These are phyloP conservation scores for Fabriciana adippe DNA, from an alignment of 2,888 invertebrate species.

Conservation along the genomic window DNA sequence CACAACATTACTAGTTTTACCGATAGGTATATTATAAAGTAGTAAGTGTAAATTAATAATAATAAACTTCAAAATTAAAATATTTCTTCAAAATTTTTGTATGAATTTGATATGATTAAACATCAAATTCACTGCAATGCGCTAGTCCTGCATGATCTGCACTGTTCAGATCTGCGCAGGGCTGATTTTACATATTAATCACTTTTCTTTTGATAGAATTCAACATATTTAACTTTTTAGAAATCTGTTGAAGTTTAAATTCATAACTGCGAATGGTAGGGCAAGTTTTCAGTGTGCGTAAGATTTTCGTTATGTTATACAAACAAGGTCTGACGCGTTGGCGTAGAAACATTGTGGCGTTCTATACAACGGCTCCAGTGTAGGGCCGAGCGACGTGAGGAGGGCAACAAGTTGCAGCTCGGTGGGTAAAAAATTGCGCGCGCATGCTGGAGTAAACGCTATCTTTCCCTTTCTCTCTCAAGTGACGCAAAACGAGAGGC, in stretches of 20 bases:
- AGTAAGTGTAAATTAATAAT: too few relatives aligned
- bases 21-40: too few relatives aligned
- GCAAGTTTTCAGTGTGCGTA: too few relatives aligned
- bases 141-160: not conserved
- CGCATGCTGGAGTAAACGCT: slow-evolving; percentile 46
- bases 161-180: too few relatives aligned
- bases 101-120: not conserved
- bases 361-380: slow-evolving; percentile 3
- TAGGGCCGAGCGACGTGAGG: slow-evolving; percentile 3
- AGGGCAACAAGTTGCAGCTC: slow-evolving; percentile 54
- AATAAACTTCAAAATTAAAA: too few relatives aligned
- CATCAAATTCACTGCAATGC: slow-evolving; percentile 6
- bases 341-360: not conserved
- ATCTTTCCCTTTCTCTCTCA: slow-evolving; percentile 37
- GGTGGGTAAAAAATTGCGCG: slow-evolving; percentile 49
- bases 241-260: too few relatives aligned
- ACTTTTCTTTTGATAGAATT: too few relatives aligned
- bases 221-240: too few relatives aligned
- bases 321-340: slow-evolving; percentile 5
- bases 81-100: not conserved
- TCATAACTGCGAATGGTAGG: too few relatives aligned
- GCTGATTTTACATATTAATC: too few relatives aligned
- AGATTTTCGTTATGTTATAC: slow-evolving; percentile 1
- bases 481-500: slow-evolving; percentile 9
- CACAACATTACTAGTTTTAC: too few relatives aligned